These are phyloP conservation scores for Bagarius yarrelli DNA, from an alignment of 2,113 vertebrate species.

Conservation along the genomic window DNA sequence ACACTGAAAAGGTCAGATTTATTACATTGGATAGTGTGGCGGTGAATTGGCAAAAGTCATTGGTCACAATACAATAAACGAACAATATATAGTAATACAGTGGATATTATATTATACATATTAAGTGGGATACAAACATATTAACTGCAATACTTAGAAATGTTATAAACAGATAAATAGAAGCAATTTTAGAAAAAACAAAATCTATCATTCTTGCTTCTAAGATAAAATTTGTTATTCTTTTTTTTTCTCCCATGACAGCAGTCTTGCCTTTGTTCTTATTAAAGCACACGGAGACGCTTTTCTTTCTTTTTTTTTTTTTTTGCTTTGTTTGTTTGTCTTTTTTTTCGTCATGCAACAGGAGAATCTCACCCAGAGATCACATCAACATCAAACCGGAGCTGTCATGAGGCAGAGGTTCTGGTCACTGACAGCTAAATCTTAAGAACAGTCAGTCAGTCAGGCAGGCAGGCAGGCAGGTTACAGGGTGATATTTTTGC, in stretches of 20 bases:
- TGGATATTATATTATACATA: too few species aligned
- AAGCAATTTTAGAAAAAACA: too few species aligned
- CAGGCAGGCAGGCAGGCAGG: constrained; percentile 5
- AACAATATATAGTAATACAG: too few species aligned
- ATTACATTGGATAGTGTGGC: too few species aligned
- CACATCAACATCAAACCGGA: constrained; percentile 41
- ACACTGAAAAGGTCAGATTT: neutral
- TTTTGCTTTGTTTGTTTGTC: neutral
- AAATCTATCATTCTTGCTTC: too few species aligned
- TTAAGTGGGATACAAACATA: too few species aligned
- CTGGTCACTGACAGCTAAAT: constrained; percentile 31
- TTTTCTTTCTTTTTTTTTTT: too few species aligned
- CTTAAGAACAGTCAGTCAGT: constrained; percentile 33
- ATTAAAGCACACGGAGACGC: neutral
- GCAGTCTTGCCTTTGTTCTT: constrained; percentile 25
- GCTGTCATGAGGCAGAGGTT: constrained; percentile 36
- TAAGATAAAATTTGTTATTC: neutral
- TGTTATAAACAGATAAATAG: too few species aligned
- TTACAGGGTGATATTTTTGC: constrained; percentile 5
- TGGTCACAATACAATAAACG: too few species aligned
- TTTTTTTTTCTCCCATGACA: constrained; percentile 22
- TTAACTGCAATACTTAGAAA: too few species aligned
- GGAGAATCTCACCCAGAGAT: constrained; percentile 34
- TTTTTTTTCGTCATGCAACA: constrained; percentile 18
- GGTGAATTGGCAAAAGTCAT: too few species aligned